Percentiles rank a stretch among this genome's conserved stretches.
Conservation (phyloP, 2,797 vertebrate species). For the Eidolon dupreanum region DNA sequence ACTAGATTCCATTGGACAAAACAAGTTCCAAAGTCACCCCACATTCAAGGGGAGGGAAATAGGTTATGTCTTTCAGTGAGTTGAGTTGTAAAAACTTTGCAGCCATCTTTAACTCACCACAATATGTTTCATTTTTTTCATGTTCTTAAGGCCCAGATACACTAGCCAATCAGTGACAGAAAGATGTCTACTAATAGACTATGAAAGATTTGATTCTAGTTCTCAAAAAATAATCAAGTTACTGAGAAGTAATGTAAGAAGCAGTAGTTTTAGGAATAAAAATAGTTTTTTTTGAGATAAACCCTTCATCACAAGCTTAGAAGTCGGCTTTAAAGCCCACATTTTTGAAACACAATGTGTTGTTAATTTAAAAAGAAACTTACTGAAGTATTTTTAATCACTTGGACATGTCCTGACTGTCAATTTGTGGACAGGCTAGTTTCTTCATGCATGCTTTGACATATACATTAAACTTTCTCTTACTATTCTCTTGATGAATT, state of each 20-base stretch:
- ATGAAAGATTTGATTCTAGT: neutral
- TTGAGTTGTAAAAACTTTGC: neutral
- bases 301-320: neutral
- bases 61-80: neutral
- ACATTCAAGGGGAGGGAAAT: neutral
- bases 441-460: slow-evolving; percentile 61
- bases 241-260: slow-evolving; percentile 15
- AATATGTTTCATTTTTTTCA: neutral
- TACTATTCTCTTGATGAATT: slow-evolving; percentile 61
- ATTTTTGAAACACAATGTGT: slow-evolving; percentile 54
- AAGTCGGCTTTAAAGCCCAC: slow-evolving; percentile 8
- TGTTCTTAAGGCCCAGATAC: neutral
- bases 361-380: slow-evolving; percentile 47
- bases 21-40: neutral
- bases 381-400: slow-evolving; percentile 48
- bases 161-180: neutral
- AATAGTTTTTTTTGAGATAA: slow-evolving; percentile 50
- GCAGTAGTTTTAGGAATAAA: slow-evolving; percentile 31
- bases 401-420: slow-evolving; percentile 43
- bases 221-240: slow-evolving; percentile 49
- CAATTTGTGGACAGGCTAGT: slow-evolving; percentile 59
- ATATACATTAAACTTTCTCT: slow-evolving; percentile 70
- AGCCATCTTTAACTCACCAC: neutral
- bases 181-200: neutral
- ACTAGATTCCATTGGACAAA: neutral